Percentiles rank a stretch among this genome's conserved stretches.
phyloP scores from a whole-genome alignment of 2,113 vertebrate genomes.

The Bubo blakistoni region DNA sequence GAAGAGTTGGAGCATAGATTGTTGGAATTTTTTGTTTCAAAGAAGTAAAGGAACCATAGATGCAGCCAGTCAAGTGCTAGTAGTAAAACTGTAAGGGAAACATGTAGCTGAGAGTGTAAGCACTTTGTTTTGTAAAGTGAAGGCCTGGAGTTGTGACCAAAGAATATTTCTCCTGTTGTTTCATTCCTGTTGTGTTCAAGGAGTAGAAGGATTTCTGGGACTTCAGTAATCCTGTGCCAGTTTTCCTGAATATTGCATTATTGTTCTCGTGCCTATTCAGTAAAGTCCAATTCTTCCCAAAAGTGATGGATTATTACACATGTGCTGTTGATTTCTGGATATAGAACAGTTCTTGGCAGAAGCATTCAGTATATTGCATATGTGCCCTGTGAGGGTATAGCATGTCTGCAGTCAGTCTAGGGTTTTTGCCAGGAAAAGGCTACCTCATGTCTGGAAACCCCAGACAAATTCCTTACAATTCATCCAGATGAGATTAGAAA shows the following conservation, averaged over 20 bases:
- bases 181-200: background rate
- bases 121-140: background rate
- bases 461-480: constrained; percentile 54
- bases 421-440: constrained; percentile 64
- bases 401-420: constrained; percentile 56
- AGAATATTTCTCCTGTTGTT: background rate
- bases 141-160: background rate
- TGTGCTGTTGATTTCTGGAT: constrained; percentile 44
- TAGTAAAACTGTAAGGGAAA: background rate
- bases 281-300: background rate
- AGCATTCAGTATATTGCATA: constrained; percentile 17
- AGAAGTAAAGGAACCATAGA: background rate
- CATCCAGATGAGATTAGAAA: constrained; percentile 57
- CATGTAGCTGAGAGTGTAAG: background rate
- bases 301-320: constrained; percentile 25
- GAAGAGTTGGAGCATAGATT: background rate
- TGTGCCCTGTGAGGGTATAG: constrained; percentile 62
- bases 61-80: background rate
- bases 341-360: constrained; percentile 34
- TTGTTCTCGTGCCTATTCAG: background rate
- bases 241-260: background rate
- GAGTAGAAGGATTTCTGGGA: background rate
- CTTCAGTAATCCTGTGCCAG: background rate
- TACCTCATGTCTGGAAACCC: constrained; percentile 66
- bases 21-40: background rate